phyloP scores from a whole-genome alignment of 2,797 vertebrate genomes.

The Premnoplex brunnescens region DNA sequence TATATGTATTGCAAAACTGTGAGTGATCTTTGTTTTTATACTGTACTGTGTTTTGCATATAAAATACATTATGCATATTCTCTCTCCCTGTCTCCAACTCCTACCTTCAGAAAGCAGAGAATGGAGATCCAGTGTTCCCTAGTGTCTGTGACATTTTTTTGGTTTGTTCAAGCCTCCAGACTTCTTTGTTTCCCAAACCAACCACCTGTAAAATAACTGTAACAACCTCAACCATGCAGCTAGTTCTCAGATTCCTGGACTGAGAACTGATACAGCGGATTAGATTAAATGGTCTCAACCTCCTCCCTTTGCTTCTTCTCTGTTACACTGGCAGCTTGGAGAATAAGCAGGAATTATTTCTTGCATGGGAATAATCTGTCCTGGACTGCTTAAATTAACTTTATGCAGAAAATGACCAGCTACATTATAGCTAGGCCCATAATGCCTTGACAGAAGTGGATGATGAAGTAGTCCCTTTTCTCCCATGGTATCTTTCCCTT shows the following conservation, averaged over 20 bases:
- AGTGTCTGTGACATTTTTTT: background rate
- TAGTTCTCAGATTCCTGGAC: background rate
- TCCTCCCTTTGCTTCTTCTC: background rate
- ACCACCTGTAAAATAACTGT: background rate
- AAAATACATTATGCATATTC: constrained; percentile 41
- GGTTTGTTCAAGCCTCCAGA: background rate
- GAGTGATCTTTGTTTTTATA: constrained; percentile 47
- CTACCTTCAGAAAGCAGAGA: background rate
- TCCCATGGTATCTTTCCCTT: background rate
- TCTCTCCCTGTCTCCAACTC: background rate
- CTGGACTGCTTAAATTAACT: constrained; percentile 48
- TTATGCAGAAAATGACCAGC: constrained; percentile 32
- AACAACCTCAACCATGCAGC: background rate
- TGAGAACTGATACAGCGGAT: background rate
- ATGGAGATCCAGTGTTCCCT: background rate
- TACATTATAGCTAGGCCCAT: background rate
- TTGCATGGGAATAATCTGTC: constrained; percentile 35
- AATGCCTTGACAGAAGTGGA: constrained; percentile 18
- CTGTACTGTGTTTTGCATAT: constrained; percentile 41
- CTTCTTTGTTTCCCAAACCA: background rate
- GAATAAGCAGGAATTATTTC: constrained; percentile 46
- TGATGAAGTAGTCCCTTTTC: constrained; percentile 4
- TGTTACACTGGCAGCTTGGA: background rate
- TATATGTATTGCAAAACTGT: constrained; percentile 56
- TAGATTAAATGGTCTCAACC: background rate